A percentile compares a stretch with the other conserved stretches of the same genome.
These are phyloP conservation scores for Aricia agestis DNA, from an alignment of 1,140 invertebrate genomes.

Conservation along the genomic window DNA sequence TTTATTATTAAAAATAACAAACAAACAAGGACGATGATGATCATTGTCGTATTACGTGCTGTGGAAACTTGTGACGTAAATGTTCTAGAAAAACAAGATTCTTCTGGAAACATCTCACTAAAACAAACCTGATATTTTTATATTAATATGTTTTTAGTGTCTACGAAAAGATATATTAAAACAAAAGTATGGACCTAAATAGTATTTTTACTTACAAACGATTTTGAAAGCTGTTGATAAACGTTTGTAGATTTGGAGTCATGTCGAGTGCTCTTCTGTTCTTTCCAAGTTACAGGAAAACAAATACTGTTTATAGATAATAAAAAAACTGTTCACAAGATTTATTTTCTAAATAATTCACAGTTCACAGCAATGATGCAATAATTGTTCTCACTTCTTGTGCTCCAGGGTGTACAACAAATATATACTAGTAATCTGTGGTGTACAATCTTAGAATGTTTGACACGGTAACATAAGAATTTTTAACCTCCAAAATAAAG, in stretches of 20 bases:
- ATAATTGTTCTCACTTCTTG: slow-evolving; percentile 17
- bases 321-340: neutral
- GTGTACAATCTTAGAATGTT: too few relatives aligned
- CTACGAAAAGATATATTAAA: too few relatives aligned
- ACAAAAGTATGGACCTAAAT: neutral
- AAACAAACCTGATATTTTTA: neutral
- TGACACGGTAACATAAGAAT: too few relatives aligned
- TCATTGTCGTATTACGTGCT: slow-evolving; percentile 1
- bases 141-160: too few relatives aligned
- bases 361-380: slow-evolving; percentile 11
- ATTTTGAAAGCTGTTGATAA: slow-evolving; percentile 69
- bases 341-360: neutral
- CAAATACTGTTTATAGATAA: neutral
- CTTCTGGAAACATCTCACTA: neutral
- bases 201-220: slow-evolving; percentile 54
- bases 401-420: too few relatives aligned
- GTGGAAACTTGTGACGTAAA: slow-evolving; percentile 17
- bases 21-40: neutral
- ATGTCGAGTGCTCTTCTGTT: slow-evolving; percentile 37
- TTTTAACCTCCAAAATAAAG: too few relatives aligned
- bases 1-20: neutral
- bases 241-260: slow-evolving; percentile 60
- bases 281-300: neutral
- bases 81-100: slow-evolving; percentile 17
- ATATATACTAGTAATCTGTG: too few relatives aligned